Evolutionary conservation across 2,797 vertebrate genomes (phyloP).

Genomic region (Nyctibius grandis): DNA sequence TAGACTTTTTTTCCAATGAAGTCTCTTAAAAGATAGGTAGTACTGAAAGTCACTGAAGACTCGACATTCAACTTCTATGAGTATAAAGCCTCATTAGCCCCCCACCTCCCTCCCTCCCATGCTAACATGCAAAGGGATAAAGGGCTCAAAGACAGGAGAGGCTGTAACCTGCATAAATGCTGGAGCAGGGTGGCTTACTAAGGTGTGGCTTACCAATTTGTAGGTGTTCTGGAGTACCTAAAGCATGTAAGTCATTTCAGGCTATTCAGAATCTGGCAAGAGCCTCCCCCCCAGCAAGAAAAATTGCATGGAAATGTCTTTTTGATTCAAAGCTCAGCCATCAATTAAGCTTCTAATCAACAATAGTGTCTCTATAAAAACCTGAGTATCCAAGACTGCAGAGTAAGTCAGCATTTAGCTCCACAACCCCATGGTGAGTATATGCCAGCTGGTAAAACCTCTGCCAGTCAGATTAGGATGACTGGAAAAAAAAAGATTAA

Average conservation of each 20-base stretch:
- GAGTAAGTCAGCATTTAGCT: neutral
- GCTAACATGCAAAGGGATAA: neutral
- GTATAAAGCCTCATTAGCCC: neutral
- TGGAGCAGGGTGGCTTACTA: accelerated
- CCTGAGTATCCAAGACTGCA: neutral
- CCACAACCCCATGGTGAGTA: neutral
- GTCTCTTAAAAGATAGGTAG: neutral
- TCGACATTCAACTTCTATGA: neutral
- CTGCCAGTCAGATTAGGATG: neutral
- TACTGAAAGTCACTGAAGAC: neutral
- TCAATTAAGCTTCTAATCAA: neutral
- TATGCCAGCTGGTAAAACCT: neutral
- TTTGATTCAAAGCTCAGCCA: neutral
- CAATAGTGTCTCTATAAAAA: neutral
- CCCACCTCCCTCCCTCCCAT: accelerated
- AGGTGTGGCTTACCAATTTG: neutral
- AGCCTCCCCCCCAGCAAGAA: neutral
- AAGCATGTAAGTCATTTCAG: neutral
- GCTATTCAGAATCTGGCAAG: neutral
- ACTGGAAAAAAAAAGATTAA: neutral
- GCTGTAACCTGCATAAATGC: neutral
- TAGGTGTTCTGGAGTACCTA: neutral
- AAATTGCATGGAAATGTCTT: accelerated
- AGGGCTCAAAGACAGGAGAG: neutral
- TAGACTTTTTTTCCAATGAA: neutral